A percentile compares a stretch with the other conserved stretches of the same genome.
phyloP scores from a whole-genome alignment of 2,888 invertebrate genomes.

The Sminthurides aquaticus region DNA sequence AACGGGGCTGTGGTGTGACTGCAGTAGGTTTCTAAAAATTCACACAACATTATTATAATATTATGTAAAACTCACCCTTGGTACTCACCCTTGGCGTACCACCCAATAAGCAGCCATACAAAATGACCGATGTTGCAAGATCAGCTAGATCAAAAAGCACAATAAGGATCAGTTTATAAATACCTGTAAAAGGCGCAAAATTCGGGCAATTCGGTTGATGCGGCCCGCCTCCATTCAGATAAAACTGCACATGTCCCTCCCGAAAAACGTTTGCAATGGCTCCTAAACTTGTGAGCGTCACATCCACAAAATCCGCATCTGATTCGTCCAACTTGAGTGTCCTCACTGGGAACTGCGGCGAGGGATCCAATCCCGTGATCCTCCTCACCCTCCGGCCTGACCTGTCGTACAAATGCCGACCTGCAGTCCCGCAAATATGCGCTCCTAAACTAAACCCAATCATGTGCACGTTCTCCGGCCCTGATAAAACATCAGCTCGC shows the following conservation, averaged over 20 bases:
- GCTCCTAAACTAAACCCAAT: constrained; percentile 20
- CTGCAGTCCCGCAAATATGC: constrained; percentile 12
- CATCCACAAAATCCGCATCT: constrained; percentile 23
- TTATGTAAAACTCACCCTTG: too few relatives aligned
- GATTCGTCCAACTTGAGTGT: background rate
- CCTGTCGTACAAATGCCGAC: background rate
- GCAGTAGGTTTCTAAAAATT: constrained; percentile 15
- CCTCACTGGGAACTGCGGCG: constrained; percentile 4
- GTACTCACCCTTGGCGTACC: too few relatives aligned
- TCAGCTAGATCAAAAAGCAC: too few relatives aligned
- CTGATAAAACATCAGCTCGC: background rate
- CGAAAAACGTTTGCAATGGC: background rate
- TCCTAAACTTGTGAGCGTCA: constrained; percentile 11
- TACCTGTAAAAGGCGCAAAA: constrained; percentile 14
- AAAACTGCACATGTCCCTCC: constrained; percentile 18
- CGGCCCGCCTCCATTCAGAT: constrained; percentile 21
- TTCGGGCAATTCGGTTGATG: constrained; percentile 21
- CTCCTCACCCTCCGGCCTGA: constrained; percentile 8
- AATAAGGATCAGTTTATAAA: background rate
- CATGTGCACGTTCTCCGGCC: constrained; percentile 16
- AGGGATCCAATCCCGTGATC: constrained; percentile 20
- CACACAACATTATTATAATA: too few relatives aligned
- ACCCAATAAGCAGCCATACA: too few relatives aligned
- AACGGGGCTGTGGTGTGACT: constrained; percentile 13
- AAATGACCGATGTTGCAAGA: too few relatives aligned